These are phyloP conservation scores for Melanotaenia nigrans DNA, from an alignment of 2,797 vertebrate genomes.

Conservation along the genomic window DNA sequence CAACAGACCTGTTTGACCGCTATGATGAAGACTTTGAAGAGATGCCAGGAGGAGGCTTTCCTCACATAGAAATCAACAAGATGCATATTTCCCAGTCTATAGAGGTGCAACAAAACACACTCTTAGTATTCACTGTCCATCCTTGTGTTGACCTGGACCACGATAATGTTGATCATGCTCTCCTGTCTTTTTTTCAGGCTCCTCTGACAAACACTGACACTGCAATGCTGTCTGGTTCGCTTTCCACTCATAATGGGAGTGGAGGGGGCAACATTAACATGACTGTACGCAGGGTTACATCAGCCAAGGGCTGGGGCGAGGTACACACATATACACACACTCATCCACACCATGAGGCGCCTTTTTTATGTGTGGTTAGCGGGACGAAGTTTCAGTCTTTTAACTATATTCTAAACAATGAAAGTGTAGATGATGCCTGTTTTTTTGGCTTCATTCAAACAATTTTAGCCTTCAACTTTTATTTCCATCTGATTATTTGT, in stretches of 20 bases:
- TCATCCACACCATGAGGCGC: not conserved
- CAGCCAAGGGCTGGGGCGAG: slow-evolving; percentile 97
- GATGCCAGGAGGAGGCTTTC: slow-evolving; percentile 89
- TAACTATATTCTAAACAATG: no score
- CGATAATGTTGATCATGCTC: not conserved
- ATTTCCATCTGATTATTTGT: not conserved
- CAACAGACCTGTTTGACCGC: slow-evolving; percentile 97
- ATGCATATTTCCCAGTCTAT: slow-evolving; percentile 99
- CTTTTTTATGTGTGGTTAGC: not conserved
- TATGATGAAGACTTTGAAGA: slow-evolving; percentile 98
- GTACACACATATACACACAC: slow-evolving; percentile 59
- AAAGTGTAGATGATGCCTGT: not conserved
- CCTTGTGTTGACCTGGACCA: not conserved
- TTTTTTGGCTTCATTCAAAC: not conserved
- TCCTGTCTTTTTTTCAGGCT: slow-evolving; percentile 81
- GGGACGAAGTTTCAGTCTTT: not conserved
- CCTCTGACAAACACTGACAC: slow-evolving; percentile 93
- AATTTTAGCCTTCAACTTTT: not conserved
- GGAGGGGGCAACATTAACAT: slow-evolving; percentile 95
- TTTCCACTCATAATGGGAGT: slow-evolving; percentile 95
- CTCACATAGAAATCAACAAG: slow-evolving; percentile 96
- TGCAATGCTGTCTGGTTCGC: slow-evolving; percentile 94
- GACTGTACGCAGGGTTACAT: slow-evolving; percentile 90
- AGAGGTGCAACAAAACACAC: slow-evolving; percentile 83
- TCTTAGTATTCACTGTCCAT: slow-evolving; percentile 3